Evolutionary conservation across 1,140 invertebrate species (phyloP).

Genomic region (Lepidurus couesii): DNA sequence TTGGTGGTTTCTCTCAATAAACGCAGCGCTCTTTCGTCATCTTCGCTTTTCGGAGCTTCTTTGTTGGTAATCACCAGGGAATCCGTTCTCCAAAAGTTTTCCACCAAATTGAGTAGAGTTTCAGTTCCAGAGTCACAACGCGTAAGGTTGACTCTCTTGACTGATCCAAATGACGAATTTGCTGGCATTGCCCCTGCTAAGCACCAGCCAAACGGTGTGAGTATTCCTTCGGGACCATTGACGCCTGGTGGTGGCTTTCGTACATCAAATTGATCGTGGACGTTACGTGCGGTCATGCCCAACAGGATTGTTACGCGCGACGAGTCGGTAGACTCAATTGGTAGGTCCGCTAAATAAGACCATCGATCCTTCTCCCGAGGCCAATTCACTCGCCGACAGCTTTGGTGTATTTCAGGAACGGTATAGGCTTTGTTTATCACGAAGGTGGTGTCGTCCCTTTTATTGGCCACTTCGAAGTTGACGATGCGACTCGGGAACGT

Average conservation of each 20-base stretch:
- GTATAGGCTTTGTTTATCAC: not conserved
- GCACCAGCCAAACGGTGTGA: slow-evolving; percentile 30
- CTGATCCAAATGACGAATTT: not conserved
- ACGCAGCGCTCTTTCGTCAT: slow-evolving; percentile 25
- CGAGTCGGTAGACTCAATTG: not conserved
- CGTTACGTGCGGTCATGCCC: not conserved
- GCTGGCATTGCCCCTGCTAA: not conserved
- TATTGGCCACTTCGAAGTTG: not conserved
- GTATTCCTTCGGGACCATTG: not conserved
- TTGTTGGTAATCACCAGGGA: not conserved
- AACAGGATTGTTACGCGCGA: not conserved
- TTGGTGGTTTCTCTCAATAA: slow-evolving; percentile 11
- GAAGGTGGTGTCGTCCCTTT: not conserved
- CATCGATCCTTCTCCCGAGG: not conserved
- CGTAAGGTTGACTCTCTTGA: not conserved
- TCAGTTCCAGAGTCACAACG: not conserved
- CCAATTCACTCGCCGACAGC: not conserved
- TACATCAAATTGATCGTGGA: not conserved
- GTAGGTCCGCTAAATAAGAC: not conserved
- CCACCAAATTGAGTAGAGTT: not conserved
- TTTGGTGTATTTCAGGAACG: not conserved
- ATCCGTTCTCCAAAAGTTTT: not conserved
- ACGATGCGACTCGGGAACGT: not conserved
- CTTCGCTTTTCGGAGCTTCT: slow-evolving; percentile 4
- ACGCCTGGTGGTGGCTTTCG: not conserved